These are phyloP conservation scores for Petrolisthes cinctipes DNA, from an alignment of 2,888 invertebrate species.

Conservation along the genomic window DNA sequence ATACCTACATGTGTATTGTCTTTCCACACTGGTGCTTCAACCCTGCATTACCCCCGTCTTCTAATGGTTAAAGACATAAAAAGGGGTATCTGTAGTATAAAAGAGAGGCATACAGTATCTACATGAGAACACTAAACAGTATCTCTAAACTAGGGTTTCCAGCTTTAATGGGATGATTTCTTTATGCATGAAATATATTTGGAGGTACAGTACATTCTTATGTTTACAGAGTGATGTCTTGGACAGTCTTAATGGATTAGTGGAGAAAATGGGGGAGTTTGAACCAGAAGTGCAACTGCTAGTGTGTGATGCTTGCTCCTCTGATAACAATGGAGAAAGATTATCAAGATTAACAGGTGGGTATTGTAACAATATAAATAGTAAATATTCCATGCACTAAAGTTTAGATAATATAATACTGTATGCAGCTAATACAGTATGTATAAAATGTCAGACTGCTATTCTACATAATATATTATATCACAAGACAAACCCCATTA, in stretches of 20 bases:
- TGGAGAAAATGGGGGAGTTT: conserved; percentile 71
- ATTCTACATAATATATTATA: background rate
- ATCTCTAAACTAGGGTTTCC: too few relatives aligned
- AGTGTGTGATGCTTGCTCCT: conserved; percentile 72
- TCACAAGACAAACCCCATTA: background rate
- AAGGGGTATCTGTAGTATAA: too few relatives aligned
- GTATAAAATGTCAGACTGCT: background rate
- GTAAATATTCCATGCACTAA: too few relatives aligned
- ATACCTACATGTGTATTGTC: too few relatives aligned
- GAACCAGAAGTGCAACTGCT: conserved; percentile 75
- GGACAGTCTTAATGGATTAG: conserved; percentile 71
- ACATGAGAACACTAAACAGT: background rate
- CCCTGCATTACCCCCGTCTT: too few relatives aligned
- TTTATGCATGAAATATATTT: background rate
- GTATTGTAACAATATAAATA: background rate
- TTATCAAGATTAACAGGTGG: conserved; percentile 40
- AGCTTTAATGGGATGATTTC: too few relatives aligned
- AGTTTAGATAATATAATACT: background rate
- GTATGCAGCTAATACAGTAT: too few relatives aligned
- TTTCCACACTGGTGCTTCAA: too few relatives aligned
- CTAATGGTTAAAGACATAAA: too few relatives aligned
- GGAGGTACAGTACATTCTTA: background rate
- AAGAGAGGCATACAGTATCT: too few relatives aligned
- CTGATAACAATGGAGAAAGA: conserved; percentile 14
- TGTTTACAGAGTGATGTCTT: conserved; percentile 70